Conservation (phyloP, 1,140 invertebrate species). For the Trichonephila inaurata region DNA sequence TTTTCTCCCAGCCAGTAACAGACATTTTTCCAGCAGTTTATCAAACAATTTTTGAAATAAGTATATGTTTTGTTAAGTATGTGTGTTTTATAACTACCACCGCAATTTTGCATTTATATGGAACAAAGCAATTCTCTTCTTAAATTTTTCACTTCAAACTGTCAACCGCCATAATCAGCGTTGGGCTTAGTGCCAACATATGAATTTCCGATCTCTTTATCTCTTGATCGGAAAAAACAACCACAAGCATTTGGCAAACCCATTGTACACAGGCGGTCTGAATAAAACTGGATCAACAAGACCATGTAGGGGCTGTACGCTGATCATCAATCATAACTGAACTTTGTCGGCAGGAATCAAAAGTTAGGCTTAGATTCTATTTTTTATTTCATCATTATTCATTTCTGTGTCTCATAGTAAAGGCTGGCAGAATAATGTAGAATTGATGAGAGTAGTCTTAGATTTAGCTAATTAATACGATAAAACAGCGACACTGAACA, state of each 20-base stretch:
- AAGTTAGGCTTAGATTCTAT: conserved; percentile 54
- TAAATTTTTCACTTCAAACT: neutral
- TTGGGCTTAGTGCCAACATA: neutral
- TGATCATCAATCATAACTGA: conserved; percentile 38
- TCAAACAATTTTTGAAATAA: too few relatives aligned
- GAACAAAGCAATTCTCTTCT: too few relatives aligned
- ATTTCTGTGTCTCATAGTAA: neutral
- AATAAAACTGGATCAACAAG: conserved; percentile 36
- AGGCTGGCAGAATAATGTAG: neutral
- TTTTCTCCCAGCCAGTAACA: too few relatives aligned
- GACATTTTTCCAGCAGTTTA: too few relatives aligned
- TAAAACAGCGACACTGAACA: neutral
- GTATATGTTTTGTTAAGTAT: too few relatives aligned
- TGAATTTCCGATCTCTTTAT: neutral
- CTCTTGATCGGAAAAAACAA: neutral
- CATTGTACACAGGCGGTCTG: conserved; percentile 18
- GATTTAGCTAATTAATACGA: neutral
- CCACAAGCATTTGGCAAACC: neutral
- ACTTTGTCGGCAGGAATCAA: conserved; percentile 41
- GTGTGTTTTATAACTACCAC: too few relatives aligned
- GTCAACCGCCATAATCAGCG: neutral
- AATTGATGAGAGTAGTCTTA: conserved; percentile 7
- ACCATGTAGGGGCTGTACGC: conserved; percentile 15
- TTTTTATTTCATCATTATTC: conserved; percentile 63
- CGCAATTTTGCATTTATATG: too few relatives aligned